These are phyloP conservation scores for Deilephila elpenor DNA, from an alignment of 2,888 invertebrate genomes.

Conservation along the genomic window DNA sequence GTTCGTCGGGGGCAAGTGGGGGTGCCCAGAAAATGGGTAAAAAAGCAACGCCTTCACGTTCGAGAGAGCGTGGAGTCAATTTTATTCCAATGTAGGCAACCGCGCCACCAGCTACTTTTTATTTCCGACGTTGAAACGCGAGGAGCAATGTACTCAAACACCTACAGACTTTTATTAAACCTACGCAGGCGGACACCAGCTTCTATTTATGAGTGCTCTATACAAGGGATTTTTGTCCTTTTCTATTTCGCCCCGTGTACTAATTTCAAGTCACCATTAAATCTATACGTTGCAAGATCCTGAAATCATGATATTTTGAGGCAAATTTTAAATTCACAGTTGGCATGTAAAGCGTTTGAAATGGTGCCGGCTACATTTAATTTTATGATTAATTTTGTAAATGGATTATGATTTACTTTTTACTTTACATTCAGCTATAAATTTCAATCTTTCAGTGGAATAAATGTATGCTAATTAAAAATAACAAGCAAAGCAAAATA, in stretches of 20 bases:
- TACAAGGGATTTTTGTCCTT: background rate
- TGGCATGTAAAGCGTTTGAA: background rate
- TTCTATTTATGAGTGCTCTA: background rate
- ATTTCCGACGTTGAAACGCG: conserved; percentile 82
- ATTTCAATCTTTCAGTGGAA: background rate
- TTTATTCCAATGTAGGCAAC: conserved; percentile 85
- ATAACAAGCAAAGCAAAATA: conserved; percentile 64
- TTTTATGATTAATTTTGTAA: background rate
- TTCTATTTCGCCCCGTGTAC: background rate
- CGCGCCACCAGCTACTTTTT: conserved; percentile 82
- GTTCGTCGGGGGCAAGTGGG: conserved; percentile 60
- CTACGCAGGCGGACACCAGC: conserved; percentile 45
- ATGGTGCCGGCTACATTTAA: background rate
- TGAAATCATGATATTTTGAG: background rate
- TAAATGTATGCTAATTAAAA: conserved; percentile 55
- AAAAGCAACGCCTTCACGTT: conserved; percentile 81
- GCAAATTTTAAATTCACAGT: background rate
- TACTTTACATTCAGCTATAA: background rate
- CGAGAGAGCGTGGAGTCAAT: conserved; percentile 85
- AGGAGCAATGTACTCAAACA: conserved; percentile 82
- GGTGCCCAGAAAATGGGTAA: conserved; percentile 70
- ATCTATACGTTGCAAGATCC: background rate
- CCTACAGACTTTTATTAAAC: conserved; percentile 82
- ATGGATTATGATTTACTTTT: background rate
- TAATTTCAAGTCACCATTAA: background rate